Base-by-base conservation (phyloP, 2,888 invertebrate genomes). In the Marronus borbonicus region DNA sequence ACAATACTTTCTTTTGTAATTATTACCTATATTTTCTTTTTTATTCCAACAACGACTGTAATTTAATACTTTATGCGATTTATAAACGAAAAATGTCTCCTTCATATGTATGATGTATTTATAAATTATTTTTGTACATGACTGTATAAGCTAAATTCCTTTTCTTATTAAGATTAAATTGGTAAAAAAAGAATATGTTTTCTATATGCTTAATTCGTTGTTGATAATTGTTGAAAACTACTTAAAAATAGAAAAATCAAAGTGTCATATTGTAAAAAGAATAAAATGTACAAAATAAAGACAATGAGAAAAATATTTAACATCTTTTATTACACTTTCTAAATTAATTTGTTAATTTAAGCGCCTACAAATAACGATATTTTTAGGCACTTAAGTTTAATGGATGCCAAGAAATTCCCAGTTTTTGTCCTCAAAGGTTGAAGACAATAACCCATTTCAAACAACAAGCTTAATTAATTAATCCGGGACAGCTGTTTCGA, bases 221-320 rank as follows among this genome's bases (percentile, higher is more conserved):
- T 76, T 76, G 66, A 76, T 60, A 44, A 74, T 74, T 66, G 66
- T 76, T 76, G 44, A 58, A 78, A 76, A 50, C 78, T 75, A 68
- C 44, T 74, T 60, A 52, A 70, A 31, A 78, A 69, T 44, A 44
- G 44, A 20, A 68, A 68, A 68, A 68, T 14, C 50, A 58, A 58
- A 4, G 78, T 78, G 78, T 78, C 78, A 78, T 78, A 78, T 69
- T 78, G 78, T 78, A 78, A 69, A 78, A 78, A 44, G 44, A 44
- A 76, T 76, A 58, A 78, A 78, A 76, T 78, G 78, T 78, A 78
- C 78, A 78, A 78, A 78, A 78, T 74, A 74, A 74, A 70, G 70
- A 70, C 28, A 31, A 62, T 62, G 62, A 44, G 44, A 44, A 44
- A 44, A 44, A 8, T 44, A 8, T 44, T 8, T 44, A 44, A 44